phyloP scores from a whole-genome alignment of 2,113 vertebrate genomes.

The Marmota monax region DNA sequence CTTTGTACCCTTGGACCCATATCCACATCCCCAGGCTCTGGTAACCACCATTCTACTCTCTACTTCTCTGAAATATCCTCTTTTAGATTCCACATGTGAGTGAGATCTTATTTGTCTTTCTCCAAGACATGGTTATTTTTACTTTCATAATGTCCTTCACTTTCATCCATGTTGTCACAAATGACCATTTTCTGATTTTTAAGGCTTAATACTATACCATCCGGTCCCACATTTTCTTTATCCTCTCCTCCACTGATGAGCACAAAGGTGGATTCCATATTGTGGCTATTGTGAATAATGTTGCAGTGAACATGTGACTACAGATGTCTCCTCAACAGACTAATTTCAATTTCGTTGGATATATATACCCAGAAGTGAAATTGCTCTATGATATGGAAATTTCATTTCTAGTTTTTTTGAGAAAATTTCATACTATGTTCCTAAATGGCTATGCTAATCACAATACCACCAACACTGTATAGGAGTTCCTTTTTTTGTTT shows the following conservation, averaged over 20 bases:
- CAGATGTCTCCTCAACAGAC: background rate
- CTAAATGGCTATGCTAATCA: background rate
- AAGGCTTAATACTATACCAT: background rate
- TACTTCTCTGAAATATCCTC: no score
- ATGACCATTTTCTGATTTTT: no score
- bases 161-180: no score
- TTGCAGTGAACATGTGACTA: background rate
- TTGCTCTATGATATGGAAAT: background rate
- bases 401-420: no score
- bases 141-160: no score
- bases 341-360: background rate
- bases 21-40: background rate
- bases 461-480: background rate
- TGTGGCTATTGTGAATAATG: background rate
- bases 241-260: background rate
- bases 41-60: no score
- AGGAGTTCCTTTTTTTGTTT: background rate
- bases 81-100: no score
- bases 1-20: background rate
- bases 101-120: no score
- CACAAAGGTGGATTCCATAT: background rate
- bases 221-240: background rate
- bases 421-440: background rate
- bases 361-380: background rate
- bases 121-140: no score